Conservation (phyloP, 1,140 invertebrate genomes). For the Tribolium madens region DNA sequence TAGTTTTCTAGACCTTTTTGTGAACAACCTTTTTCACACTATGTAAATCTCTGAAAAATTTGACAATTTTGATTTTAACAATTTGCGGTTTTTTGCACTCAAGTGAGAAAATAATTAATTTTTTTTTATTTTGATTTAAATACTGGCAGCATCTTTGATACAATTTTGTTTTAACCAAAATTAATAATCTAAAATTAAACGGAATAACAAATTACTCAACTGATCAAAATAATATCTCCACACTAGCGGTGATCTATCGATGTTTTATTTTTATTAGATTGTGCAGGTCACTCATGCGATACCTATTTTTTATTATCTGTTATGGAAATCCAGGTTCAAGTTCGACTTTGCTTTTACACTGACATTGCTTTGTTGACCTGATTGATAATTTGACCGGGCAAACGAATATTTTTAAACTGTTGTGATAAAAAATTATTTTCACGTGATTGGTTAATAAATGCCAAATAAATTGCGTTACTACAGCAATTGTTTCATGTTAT, state of each 20-base stretch:
- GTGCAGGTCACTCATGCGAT: neutral
- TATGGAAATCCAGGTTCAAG: slow-evolving; percentile 19
- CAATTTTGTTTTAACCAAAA: too few species aligned
- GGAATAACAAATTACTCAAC: neutral
- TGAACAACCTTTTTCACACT: too few species aligned
- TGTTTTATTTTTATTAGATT: neutral
- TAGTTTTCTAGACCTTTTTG: too few species aligned
- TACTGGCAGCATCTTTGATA: too few species aligned
- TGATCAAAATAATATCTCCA: too few species aligned
- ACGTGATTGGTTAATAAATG: neutral
- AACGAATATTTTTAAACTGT: neutral
- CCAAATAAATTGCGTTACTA: neutral
- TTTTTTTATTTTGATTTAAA: too few species aligned
- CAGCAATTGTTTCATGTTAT: neutral
- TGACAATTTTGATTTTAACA: too few species aligned
- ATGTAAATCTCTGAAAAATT: too few species aligned
- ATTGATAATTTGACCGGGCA: slow-evolving; percentile 14
- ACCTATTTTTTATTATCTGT: neutral
- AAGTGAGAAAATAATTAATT: too few species aligned
- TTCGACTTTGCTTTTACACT: slow-evolving; percentile 5
- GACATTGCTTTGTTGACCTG: slow-evolving; percentile 2
- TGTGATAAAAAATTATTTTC: slow-evolving; percentile 8
- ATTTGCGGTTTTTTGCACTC: too few species aligned
- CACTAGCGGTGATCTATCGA: neutral
- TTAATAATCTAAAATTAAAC: neutral